These are phyloP conservation scores for Xylota sylvarum DNA, from an alignment of 2,888 invertebrate species.

Conservation along the genomic window DNA sequence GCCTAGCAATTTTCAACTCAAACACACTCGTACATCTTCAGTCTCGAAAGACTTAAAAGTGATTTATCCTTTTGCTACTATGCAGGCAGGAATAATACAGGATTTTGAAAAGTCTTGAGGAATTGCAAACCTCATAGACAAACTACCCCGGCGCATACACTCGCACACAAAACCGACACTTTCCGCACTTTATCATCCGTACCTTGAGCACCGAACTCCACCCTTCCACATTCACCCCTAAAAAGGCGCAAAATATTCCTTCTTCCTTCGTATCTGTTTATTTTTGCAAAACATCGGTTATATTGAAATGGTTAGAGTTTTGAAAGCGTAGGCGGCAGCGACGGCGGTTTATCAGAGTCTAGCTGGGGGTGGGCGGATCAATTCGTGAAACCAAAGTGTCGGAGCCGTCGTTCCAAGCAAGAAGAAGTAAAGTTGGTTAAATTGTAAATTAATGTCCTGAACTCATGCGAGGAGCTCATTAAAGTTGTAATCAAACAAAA, in stretches of 20 bases:
- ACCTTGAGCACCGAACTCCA: slow-evolving; percentile 7
- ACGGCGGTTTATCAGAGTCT: neutral
- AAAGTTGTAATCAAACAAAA: slow-evolving; percentile 72
- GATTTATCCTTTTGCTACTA: slow-evolving; percentile 27
- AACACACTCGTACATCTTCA: slow-evolving; percentile 16
- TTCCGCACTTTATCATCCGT: slow-evolving; percentile 39
- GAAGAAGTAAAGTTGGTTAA: slow-evolving; percentile 54
- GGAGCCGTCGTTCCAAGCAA: slow-evolving; percentile 45
- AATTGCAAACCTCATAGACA: slow-evolving; percentile 33
- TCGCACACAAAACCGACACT: slow-evolving; percentile 35
- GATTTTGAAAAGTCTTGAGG: slow-evolving; percentile 40
- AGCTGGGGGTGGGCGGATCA: slow-evolving; percentile 4
- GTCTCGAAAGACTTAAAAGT: slow-evolving; percentile 22
- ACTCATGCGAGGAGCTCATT: slow-evolving; percentile 71
- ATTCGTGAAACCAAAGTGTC: slow-evolving; percentile 52
- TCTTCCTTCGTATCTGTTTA: neutral
- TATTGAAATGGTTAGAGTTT: slow-evolving; percentile 40
- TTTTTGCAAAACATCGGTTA: slow-evolving; percentile 16
- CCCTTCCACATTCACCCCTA: neutral
- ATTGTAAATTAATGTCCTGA: slow-evolving; percentile 66
- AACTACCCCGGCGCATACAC: slow-evolving; percentile 15
- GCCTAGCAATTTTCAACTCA: slow-evolving; percentile 18
- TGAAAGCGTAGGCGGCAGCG: slow-evolving; percentile 16
- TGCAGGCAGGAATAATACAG: slow-evolving; percentile 2
- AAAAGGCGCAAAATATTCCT: slow-evolving; percentile 11